Percentiles rank a stretch among this genome's conserved stretches.
These are phyloP conservation scores for Lycopodina hypogea DNA, from an alignment of 37 sponge, comb jelly and placozoan genomes.

Conservation along the genomic window DNA sequence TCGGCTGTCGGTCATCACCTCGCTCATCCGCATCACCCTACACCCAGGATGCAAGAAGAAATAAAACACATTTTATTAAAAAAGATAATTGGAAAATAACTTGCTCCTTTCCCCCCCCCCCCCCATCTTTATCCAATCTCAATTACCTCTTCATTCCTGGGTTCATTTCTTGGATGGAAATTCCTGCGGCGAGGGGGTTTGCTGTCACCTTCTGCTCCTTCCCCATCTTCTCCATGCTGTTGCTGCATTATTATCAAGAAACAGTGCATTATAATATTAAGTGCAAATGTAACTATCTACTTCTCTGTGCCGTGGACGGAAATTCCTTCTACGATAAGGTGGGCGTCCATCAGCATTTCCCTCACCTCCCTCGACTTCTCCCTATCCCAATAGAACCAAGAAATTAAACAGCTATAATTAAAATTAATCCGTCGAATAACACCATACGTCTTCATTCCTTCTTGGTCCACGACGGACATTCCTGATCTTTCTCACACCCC, in stretches of 20 bases:
- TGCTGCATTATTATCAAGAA: neutral
- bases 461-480: constrained; percentile 33
- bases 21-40: neutral
- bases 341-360: neutral
- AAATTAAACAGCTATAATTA: neutral
- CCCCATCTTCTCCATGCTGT: neutral
- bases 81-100: too few relatives aligned
- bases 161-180: constrained; percentile 10
- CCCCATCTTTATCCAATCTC: too few relatives aligned
- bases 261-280: neutral
- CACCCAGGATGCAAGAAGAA: too few relatives aligned
- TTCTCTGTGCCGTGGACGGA: too few relatives aligned
- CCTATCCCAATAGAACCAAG: neutral
- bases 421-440: neutral
- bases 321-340: neutral
- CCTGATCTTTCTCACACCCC: constrained; percentile 21
- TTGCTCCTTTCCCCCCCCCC: too few relatives aligned
- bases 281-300: too few relatives aligned
- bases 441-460: constrained; percentile 2
- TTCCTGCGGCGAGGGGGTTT: constrained; percentile 23
- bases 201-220: neutral
- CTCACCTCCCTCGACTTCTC: constrained; percentile 11
- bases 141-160: neutral
- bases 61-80: too few relatives aligned
- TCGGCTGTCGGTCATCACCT: neutral